A percentile compares a stretch with the other conserved stretches of the same genome.
These are phyloP conservation scores for Cynodonichthys magdalenae DNA, from an alignment of 2,797 vertebrate genomes.

Conservation along the genomic window DNA sequence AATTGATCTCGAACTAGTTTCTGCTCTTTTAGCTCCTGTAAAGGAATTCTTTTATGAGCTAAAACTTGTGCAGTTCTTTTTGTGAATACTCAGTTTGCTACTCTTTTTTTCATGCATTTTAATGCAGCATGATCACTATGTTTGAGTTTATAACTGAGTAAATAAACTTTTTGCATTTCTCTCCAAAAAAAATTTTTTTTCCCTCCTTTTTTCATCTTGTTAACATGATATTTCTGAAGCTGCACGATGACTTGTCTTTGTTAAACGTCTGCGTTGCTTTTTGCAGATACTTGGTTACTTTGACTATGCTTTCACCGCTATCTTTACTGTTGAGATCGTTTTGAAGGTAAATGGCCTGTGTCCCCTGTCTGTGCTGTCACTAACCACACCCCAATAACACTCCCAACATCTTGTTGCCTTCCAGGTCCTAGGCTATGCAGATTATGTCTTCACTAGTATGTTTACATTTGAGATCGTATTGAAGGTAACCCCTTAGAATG, in stretches of 20 bases:
- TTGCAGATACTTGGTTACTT: conserved; percentile 99
- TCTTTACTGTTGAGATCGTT: conserved; percentile 99
- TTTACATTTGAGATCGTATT: conserved; percentile 99
- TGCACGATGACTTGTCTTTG: conserved; percentile 73
- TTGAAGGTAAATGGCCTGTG: conserved; percentile 96
- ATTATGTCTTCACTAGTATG: conserved; percentile 99
- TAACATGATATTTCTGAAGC: conserved; percentile 54
- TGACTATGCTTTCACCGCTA: conserved; percentile 99
- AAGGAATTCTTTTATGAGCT: neutral
- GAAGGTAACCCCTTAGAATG: conserved; percentile 92
- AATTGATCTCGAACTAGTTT: no score
- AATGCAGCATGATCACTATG: neutral
- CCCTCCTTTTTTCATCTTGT: conserved; percentile 29
- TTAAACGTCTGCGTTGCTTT: conserved; percentile 87
- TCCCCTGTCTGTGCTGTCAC: conserved; percentile 81
- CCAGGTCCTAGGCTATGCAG: conserved; percentile 99
- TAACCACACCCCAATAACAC: conserved; percentile 86
- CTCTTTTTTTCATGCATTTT: neutral
- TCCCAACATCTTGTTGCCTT: conserved; percentile 91
- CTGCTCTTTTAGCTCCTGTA: no score
- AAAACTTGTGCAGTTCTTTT: conserved; percentile 7
- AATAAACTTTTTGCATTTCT: conserved; percentile 19
- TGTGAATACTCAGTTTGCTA: conserved; percentile 9
- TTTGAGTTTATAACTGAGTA: conserved; percentile 6
- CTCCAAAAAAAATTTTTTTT: conserved; percentile 28